These are phyloP conservation scores for Brachionus paranguensis DNA, from an alignment of 1,140 invertebrate species.

Conservation along the genomic window DNA sequence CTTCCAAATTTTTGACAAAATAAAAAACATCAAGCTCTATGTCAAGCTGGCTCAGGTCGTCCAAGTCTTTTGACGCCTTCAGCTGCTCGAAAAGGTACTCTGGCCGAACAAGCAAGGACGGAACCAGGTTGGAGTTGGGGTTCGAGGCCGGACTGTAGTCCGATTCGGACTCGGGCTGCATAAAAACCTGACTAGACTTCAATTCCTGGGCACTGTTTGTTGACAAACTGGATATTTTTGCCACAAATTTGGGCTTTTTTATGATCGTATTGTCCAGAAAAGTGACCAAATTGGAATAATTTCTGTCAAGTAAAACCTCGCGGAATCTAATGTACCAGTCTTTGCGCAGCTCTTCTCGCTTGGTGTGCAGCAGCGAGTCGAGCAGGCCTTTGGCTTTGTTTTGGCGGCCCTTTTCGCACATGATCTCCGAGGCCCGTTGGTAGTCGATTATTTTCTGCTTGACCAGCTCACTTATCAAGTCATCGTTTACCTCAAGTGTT, in stretches of 20 bases:
- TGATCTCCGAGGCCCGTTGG: neutral
- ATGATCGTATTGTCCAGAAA: slow-evolving; percentile 38
- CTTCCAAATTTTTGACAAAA: slow-evolving; percentile 29
- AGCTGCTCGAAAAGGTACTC: slow-evolving; percentile 14
- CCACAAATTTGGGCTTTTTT: slow-evolving; percentile 23
- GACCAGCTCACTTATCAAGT: slow-evolving; percentile 3
- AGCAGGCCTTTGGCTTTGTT: neutral
- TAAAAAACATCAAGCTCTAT: slow-evolving; percentile 19
- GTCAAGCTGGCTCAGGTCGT: neutral
- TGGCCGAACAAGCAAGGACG: neutral
- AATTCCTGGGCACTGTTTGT: neutral
- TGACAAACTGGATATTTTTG: slow-evolving; percentile 25
- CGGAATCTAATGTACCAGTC: slow-evolving; percentile 31
- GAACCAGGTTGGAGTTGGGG: neutral
- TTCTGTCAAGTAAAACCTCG: neutral
- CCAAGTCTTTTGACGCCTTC: neutral
- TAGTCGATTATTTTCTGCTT: slow-evolving; percentile 15
- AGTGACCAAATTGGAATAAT: neutral
- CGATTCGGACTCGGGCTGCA: neutral
- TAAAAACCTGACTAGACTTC: neutral
- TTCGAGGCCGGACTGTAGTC: neutral
- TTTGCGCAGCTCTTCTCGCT: neutral
- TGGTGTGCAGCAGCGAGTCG: neutral
- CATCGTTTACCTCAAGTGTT: neutral
- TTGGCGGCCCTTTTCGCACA: neutral